phyloP scores from a whole-genome alignment of 2,113 vertebrate genomes.

The Oreotrochilus melanogaster region DNA sequence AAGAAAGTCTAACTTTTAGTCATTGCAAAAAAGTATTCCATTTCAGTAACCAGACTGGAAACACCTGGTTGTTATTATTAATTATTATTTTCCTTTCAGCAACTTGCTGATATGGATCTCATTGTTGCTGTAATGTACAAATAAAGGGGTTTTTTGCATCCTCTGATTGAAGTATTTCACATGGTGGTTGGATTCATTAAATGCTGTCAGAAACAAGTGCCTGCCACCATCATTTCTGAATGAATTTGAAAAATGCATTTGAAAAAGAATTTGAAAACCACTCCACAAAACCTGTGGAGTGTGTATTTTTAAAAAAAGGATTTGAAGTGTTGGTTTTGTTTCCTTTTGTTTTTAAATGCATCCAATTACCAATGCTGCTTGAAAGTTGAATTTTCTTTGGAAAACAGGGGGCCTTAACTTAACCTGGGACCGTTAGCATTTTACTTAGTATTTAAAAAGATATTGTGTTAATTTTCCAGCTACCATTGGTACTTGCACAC shows the following conservation, averaged over 20 bases:
- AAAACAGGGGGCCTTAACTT: conserved; percentile 66
- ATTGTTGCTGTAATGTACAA: conserved; percentile 13
- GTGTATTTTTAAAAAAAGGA: background rate
- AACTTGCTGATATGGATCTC: conserved; percentile 9
- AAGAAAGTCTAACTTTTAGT: background rate
- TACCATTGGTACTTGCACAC: conserved; percentile 64
- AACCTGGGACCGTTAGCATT: conserved; percentile 54
- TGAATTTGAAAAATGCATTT: conserved; percentile 1
- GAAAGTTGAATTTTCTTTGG: conserved; percentile 45
- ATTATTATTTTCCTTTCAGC: background rate
- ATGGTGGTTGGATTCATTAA: conserved; percentile 27
- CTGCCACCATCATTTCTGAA: conserved; percentile 52
- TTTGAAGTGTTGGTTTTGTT: conserved; percentile 46
- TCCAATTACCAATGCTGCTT: conserved; percentile 58
- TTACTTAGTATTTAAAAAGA: conserved; percentile 68
- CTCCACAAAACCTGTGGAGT: background rate
- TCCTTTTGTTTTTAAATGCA: conserved; percentile 24
- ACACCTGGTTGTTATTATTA: background rate
- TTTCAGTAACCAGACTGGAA: conserved; percentile 13
- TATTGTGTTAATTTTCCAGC: conserved; percentile 68
- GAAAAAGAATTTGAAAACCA: background rate
- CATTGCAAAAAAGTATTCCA: background rate
- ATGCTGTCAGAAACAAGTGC: conserved; percentile 19
- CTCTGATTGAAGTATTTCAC: conserved; percentile 17
- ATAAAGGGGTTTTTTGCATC: conserved; percentile 10